Percentiles rank a stretch among this genome's conserved stretches.
Evolutionary conservation across 2,888 invertebrate genomes (phyloP).

Genomic region (Conchocele bisecta): DNA sequence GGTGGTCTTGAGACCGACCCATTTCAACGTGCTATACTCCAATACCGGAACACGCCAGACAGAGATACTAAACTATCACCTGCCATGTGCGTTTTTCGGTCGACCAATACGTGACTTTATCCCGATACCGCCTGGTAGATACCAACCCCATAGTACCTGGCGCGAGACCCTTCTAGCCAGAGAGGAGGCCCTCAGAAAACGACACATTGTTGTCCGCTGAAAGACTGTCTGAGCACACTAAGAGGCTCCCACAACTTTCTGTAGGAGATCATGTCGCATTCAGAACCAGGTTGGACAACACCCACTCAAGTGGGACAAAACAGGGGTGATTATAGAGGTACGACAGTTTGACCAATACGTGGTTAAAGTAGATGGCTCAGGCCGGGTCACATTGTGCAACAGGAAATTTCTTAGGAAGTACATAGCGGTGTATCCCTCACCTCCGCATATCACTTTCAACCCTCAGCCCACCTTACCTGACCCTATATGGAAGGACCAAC

Average conservation of each 20-base stretch:
- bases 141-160: constrained; percentile 59
- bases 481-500: too few relatives aligned
- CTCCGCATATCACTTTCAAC: too few relatives aligned
- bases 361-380: too few relatives aligned
- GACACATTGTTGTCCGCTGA: constrained; percentile 54
- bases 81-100: constrained; percentile 60
- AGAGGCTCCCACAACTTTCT: constrained; percentile 34
- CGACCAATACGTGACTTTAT: constrained; percentile 58
- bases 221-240: constrained; percentile 54
- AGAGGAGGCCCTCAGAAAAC: constrained; percentile 58
- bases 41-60: constrained; percentile 62
- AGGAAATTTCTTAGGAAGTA: too few relatives aligned
- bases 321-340: too few relatives aligned
- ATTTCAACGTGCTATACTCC: constrained; percentile 60
- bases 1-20: constrained; percentile 62
- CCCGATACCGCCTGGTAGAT: constrained; percentile 50
- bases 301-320: constrained; percentile 66
- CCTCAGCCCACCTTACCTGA: too few relatives aligned
- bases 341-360: too few relatives aligned
- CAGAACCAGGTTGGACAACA: constrained; percentile 62
- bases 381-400: too few relatives aligned
- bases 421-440: too few relatives aligned
- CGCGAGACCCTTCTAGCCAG: constrained; percentile 35
- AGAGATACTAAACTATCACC: constrained; percentile 59
- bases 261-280: constrained; percentile 55